Conservation (phyloP, 2,113 vertebrate species). For the Stegastes partitus region DNA sequence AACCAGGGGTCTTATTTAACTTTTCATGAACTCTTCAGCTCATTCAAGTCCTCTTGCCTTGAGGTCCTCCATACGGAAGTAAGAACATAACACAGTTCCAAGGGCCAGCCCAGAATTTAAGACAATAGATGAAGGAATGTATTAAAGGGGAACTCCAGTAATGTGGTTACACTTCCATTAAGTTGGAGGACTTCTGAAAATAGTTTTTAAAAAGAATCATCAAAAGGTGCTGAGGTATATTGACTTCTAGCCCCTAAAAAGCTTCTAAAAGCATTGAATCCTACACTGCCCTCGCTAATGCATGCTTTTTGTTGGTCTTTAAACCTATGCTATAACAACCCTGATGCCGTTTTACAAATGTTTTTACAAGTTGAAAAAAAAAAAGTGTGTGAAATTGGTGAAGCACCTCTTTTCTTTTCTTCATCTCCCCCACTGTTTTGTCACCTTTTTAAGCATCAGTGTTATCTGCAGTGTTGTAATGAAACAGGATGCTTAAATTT, state of each 20-base stretch:
- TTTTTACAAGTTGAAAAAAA: background rate
- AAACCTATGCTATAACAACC: background rate
- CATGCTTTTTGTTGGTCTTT: no score
- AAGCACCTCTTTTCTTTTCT: background rate
- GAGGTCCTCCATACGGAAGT: background rate
- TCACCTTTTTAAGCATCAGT: no score
- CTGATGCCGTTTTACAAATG: background rate
- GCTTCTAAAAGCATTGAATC: background rate
- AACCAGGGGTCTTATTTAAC: slow-evolving; percentile 25
- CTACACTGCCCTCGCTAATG: background rate
- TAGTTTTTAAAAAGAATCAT: background rate
- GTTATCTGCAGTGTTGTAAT: background rate
- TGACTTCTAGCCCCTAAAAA: background rate
- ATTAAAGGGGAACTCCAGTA: background rate
- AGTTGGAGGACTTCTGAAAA: background rate
- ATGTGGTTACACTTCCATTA: background rate
- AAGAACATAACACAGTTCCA: slow-evolving; percentile 1
- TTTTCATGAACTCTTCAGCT: slow-evolving; percentile 40
- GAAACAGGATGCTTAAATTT: background rate
- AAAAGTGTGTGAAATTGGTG: slow-evolving; percentile 6
- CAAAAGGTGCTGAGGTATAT: background rate
- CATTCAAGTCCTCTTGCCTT: slow-evolving; percentile 43
- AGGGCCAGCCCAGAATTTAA: slow-evolving; percentile 2
- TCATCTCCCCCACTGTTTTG: no score
- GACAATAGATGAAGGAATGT: background rate